Evolutionary conservation across 2,888 invertebrate genomes (phyloP).

Genomic region (Sepiola atlantica): DNA sequence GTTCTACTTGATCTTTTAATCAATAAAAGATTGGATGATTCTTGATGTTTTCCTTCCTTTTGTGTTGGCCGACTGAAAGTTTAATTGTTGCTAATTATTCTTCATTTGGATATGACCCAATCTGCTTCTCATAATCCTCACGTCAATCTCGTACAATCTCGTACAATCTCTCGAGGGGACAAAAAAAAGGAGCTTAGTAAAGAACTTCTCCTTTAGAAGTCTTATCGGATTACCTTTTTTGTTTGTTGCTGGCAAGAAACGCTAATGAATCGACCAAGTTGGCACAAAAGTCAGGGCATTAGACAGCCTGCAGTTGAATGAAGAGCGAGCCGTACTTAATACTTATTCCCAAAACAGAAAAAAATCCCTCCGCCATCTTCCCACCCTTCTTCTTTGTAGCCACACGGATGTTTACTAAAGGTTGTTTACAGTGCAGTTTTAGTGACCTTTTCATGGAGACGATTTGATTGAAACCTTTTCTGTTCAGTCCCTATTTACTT

Average conservation of each 20-base stretch:
- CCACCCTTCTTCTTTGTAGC: background rate
- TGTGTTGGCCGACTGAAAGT: background rate
- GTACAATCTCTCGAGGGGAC: background rate
- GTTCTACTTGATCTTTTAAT: background rate
- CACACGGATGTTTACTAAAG: background rate
- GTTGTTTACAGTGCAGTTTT: background rate
- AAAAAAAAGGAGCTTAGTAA: background rate
- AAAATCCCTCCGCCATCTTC: background rate
- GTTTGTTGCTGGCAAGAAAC: background rate
- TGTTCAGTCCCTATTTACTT: background rate
- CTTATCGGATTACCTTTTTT: background rate
- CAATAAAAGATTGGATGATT: background rate
- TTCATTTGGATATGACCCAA: background rate
- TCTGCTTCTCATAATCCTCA: background rate
- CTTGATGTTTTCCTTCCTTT: background rate
- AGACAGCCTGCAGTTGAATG: background rate
- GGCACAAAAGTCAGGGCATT: background rate
- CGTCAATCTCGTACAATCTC: background rate
- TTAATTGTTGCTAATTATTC: background rate
- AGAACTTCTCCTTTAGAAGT: background rate
- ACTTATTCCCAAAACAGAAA: background rate
- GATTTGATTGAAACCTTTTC: background rate
- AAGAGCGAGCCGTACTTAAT: background rate
- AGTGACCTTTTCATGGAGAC: background rate
- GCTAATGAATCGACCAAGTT: constrained; percentile 32